These are phyloP conservation scores for Eledona agricola DNA, from an alignment of 2,888 invertebrate genomes.

Conservation along the genomic window DNA sequence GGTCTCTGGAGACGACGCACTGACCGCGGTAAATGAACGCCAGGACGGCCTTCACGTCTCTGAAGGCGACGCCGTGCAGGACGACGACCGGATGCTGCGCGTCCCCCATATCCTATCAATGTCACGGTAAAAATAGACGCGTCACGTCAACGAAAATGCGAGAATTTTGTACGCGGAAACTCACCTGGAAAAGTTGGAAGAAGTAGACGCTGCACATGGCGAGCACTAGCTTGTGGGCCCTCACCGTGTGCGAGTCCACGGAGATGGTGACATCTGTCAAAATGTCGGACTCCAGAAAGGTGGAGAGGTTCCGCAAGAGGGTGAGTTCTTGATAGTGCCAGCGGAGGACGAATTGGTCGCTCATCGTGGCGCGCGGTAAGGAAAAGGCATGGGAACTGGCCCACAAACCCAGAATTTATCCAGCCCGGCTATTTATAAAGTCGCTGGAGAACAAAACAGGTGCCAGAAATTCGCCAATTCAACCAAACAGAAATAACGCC, in stretches of 20 bases:
- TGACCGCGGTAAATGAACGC: constrained; percentile 91
- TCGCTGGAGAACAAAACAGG: constrained; percentile 60
- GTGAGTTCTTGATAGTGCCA: constrained; percentile 62
- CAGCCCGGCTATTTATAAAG: constrained; percentile 60
- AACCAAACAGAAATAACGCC: constrained; percentile 17
- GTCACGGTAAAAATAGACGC: constrained; percentile 44
- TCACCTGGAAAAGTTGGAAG: constrained; percentile 84
- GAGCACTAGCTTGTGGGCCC: constrained; percentile 85
- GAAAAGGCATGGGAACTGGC: constrained; percentile 54
- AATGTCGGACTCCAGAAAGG: constrained; percentile 80
- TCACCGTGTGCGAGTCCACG: constrained; percentile 83
- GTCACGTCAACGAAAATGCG: constrained; percentile 54
- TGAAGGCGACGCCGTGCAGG: constrained; percentile 74
- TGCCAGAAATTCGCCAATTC: constrained; percentile 58
- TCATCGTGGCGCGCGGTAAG: constrained; percentile 43
- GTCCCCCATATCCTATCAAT: constrained; percentile 71
- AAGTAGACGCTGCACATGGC: constrained; percentile 93
- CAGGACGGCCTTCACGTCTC: constrained; percentile 78
- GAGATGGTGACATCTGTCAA: constrained; percentile 88
- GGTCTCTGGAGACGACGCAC: constrained; percentile 82
- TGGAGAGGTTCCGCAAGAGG: constrained; percentile 78
- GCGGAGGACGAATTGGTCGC: constrained; percentile 58
- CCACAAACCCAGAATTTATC: constrained; percentile 57
- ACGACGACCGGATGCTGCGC: constrained; percentile 78
- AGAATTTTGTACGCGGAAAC: constrained; percentile 55